These are phyloP conservation scores for Argyrosomus regius DNA, from an alignment of 2,797 vertebrate species.

Conservation along the genomic window DNA sequence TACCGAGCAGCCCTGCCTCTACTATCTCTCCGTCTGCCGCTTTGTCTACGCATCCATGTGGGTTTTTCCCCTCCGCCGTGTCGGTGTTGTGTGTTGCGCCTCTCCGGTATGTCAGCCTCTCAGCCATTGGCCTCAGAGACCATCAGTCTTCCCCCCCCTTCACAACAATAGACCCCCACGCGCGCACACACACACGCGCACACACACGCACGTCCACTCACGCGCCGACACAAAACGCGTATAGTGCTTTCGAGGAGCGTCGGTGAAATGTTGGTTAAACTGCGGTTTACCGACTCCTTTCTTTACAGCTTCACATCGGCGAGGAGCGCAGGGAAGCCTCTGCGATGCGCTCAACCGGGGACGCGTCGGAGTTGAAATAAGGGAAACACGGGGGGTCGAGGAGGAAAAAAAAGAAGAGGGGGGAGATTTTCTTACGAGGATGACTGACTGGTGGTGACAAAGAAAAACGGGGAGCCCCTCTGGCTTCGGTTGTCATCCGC, in stretches of 20 bases:
- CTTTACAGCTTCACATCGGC: slow-evolving; percentile 52
- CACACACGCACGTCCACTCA: slow-evolving; percentile 6
- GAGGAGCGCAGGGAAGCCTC: slow-evolving; percentile 64
- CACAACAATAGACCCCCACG: slow-evolving; percentile 70
- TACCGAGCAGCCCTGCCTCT: slow-evolving; percentile 31
- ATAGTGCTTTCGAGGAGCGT: slow-evolving; percentile 64
- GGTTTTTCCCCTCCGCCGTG: slow-evolving; percentile 35
- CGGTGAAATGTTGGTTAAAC: slow-evolving; percentile 82
- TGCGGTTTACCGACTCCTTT: slow-evolving; percentile 63
- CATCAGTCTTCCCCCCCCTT: slow-evolving; percentile 74
- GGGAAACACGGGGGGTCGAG: slow-evolving; percentile 42
- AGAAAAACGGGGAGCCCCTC: slow-evolving; percentile 83
- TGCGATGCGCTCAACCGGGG: slow-evolving; percentile 68
- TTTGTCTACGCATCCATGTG: slow-evolving; percentile 68
- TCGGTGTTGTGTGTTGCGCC: slow-evolving; percentile 33
- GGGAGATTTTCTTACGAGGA: slow-evolving; percentile 82
- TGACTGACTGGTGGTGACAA: slow-evolving; percentile 88
- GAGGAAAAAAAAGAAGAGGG: slow-evolving; percentile 46
- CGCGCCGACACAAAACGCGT: slow-evolving; percentile 35
- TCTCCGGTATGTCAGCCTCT: slow-evolving; percentile 35
- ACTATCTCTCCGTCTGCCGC: slow-evolving; percentile 46
- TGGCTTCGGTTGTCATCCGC: slow-evolving; percentile 80
- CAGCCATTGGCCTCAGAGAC: slow-evolving; percentile 76
- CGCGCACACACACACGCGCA: not conserved
- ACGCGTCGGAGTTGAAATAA: slow-evolving; percentile 74